These are phyloP conservation scores for Cenopis cana DNA, from an alignment of 2,888 invertebrate genomes.

Conservation along the genomic window DNA sequence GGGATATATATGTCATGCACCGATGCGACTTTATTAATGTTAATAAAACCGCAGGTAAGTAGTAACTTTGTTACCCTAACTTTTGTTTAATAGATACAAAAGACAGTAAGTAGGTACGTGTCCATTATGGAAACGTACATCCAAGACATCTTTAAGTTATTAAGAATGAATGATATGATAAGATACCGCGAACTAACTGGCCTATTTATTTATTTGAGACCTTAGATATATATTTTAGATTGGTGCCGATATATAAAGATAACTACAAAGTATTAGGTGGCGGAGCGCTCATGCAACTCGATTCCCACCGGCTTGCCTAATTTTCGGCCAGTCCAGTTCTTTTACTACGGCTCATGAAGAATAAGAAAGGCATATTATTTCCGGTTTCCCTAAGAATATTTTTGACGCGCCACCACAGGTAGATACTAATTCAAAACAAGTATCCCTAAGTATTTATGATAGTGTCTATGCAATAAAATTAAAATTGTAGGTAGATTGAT, in stretches of 20 bases:
- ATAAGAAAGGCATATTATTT: too few species aligned
- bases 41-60: constrained; percentile 11
- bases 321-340: too few species aligned
- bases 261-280: too few species aligned
- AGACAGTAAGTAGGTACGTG: neutral
- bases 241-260: too few species aligned
- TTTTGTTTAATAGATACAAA: neutral
- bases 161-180: constrained; percentile 14
- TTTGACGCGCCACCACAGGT: too few species aligned
- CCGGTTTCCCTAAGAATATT: too few species aligned
- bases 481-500: constrained; percentile 25
- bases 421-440: too few species aligned
- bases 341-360: too few species aligned
- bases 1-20: neutral
- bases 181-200: constrained; percentile 9
- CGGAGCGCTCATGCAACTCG: too few species aligned
- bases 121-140: neutral
- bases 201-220: neutral
- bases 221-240: too few species aligned
- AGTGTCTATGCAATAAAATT: neutral
- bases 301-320: too few species aligned
- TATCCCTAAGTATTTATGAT: neutral
- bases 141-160: constrained; percentile 5
- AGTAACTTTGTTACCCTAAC: neutral
- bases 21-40: neutral